Conservation (phyloP, 2,113 vertebrate species). For the Pseudopodoces humilis region DNA sequence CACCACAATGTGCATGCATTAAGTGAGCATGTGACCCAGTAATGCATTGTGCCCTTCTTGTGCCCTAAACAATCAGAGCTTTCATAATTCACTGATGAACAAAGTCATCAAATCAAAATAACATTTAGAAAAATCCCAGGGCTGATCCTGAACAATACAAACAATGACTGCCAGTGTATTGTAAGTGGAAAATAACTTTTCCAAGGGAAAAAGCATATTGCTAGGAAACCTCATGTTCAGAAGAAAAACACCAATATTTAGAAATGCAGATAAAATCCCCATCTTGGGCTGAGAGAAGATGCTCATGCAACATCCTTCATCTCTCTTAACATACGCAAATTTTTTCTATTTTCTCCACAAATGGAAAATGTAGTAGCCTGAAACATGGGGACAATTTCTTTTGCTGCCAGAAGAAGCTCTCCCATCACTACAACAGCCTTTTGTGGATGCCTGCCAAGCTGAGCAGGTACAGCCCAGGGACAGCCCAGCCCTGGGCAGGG, state of each 20-base stretch:
- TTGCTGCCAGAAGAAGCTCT: background rate
- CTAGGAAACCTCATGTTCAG: background rate
- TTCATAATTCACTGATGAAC: conserved; percentile 67
- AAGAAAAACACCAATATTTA: background rate
- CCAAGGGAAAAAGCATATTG: background rate
- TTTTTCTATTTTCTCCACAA: background rate
- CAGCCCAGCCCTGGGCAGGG: background rate
- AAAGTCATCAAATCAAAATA: conserved; percentile 68
- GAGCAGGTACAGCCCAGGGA: background rate
- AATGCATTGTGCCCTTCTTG: conserved; percentile 26
- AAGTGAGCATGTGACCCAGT: background rate
- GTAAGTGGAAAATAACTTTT: conserved; percentile 19
- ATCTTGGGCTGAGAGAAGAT: background rate
- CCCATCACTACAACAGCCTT: background rate
- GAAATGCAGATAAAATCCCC: conserved; percentile 1
- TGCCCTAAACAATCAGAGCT: conserved; percentile 53
- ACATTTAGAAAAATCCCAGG: conserved; percentile 57
- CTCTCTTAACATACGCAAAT: background rate
- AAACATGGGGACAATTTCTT: background rate
- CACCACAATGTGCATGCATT: conserved; percentile 48
- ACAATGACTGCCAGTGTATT: conserved; percentile 26
- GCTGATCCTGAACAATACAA: conserved; percentile 52
- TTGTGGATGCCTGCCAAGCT: background rate
- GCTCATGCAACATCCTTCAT: background rate
- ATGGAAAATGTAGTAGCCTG: background rate